Evolutionary conservation across 2,113 vertebrate species (phyloP).

Genomic region (Melierax canorus): DNA sequence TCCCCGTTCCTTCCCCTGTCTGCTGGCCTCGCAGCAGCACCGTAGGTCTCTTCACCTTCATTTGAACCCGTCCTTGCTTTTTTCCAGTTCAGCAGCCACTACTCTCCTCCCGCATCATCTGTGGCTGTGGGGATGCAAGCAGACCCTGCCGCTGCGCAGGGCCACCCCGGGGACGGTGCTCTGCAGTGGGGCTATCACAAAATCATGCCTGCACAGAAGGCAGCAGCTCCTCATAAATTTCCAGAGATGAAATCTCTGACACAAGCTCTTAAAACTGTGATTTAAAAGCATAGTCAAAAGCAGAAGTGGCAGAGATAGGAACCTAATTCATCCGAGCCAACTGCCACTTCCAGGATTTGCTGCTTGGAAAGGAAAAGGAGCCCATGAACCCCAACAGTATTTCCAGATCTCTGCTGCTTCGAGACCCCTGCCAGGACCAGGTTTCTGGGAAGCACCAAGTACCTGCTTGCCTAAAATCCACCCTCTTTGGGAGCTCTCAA

Average conservation of each 20-base stretch:
- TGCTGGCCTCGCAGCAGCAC: constrained; percentile 8
- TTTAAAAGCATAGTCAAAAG: neutral
- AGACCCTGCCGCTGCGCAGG: neutral
- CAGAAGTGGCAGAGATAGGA: constrained; percentile 15
- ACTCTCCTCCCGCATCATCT: neutral
- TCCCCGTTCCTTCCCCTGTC: neutral
- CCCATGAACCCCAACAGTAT: neutral
- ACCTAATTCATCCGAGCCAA: neutral
- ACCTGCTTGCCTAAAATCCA: neutral
- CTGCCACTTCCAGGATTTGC: neutral
- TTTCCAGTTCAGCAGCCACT: neutral
- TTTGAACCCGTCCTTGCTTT: constrained; percentile 31
- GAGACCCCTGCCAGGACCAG: neutral
- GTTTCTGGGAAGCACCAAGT: neutral
- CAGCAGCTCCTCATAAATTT: neutral
- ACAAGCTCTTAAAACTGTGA: constrained; percentile 11
- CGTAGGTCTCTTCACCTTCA: constrained; percentile 25
- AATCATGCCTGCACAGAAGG: neutral
- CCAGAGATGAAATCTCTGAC: constrained; percentile 5
- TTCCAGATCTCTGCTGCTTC: neutral
- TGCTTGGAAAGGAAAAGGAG: neutral
- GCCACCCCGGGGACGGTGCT: accelerated
- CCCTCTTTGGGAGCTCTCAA: neutral
- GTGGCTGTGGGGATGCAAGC: accelerated
- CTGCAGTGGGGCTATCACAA: neutral